Evolutionary conservation across 2,888 invertebrate genomes (phyloP), one percentile per base, ranked within the genome.

Genomic region (Lobophora halterata): DNA sequence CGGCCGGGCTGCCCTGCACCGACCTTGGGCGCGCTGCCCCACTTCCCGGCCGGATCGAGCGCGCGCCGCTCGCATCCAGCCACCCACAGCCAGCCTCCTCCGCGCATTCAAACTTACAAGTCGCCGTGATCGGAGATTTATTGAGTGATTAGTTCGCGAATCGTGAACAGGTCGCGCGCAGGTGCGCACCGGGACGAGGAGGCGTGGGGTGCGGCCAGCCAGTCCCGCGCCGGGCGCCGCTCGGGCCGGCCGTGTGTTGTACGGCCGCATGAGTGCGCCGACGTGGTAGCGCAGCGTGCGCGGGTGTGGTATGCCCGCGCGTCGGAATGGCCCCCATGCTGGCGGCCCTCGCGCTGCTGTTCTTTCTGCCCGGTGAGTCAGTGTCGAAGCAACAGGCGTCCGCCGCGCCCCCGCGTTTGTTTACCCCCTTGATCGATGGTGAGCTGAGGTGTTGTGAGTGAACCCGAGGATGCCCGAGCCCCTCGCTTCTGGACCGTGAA

Each of bases 221-320:
- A 78, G 82, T 79, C 75, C 79, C 82, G 83, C 76, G 81, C 82
- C 76, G 74, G 65, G 78, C 74, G 78, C 78, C 71, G 80, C 75
- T 71, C 71, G 80, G 79, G 74, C 72, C 77, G 81, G 79, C 74
- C 71, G 78, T 67, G 62, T 64, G 70, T 51, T 10, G 54, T 61
- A 46, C 62, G 75, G 75, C 74, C 78, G 83, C 76, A 83, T 81
- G 79, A 80, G 79, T 77, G 80, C 80, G 81, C 69, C 79, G 69
- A 72, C 72, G 79, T 83, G 82, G 79, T 85, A 83, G 83, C 82
- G 82, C 80, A 74, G 78, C 79, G 79, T 73, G 83, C 83, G 83
- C 85, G 83, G 81, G 82, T 81, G 85, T 81, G 83, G 79, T 82
- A 82, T 83, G 85, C 82, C 85, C 85, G 85, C 85, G 85, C 85